phyloP scores from a whole-genome alignment of 2,888 invertebrate species.

The Hemithea aestivaria region DNA sequence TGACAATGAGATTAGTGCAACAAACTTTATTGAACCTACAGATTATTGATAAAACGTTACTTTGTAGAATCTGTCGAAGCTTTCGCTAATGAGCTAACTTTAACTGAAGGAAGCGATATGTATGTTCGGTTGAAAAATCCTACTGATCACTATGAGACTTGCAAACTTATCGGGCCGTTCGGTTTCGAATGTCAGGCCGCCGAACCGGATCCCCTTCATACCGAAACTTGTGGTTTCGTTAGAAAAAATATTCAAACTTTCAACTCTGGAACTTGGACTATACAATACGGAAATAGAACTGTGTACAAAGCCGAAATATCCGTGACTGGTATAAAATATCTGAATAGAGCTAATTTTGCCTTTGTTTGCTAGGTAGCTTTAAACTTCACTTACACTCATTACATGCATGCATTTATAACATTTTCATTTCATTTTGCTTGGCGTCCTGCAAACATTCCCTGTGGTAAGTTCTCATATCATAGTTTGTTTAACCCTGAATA shows the following conservation, averaged over 20 bases:
- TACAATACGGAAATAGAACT: slow-evolving; percentile 46
- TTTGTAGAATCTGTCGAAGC: slow-evolving; percentile 48
- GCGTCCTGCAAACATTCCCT: slow-evolving; percentile 1
- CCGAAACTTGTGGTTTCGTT: slow-evolving; percentile 45
- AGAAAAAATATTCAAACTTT: slow-evolving; percentile 31
- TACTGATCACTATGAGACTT: slow-evolving; percentile 40
- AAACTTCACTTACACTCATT: neutral
- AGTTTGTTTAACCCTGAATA: too few relatives aligned
- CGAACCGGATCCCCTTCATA: slow-evolving; percentile 29
- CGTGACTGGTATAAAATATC: slow-evolving; percentile 40
- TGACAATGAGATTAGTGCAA: slow-evolving; percentile 28
- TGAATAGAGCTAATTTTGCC: neutral
- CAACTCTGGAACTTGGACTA: slow-evolving; percentile 50
- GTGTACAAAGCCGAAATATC: slow-evolving; percentile 40
- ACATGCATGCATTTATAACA: neutral
- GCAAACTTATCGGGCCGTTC: slow-evolving; percentile 43
- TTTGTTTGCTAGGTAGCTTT: slow-evolving; percentile 1
- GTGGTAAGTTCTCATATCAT: too few relatives aligned
- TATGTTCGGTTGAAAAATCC: slow-evolving; percentile 43
- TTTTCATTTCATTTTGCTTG: slow-evolving; percentile 2
- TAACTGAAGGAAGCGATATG: slow-evolving; percentile 48
- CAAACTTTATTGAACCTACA: slow-evolving; percentile 7
- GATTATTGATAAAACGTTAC: slow-evolving; percentile 14
- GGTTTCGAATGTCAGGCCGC: slow-evolving; percentile 26
- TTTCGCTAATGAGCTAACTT: slow-evolving; percentile 31